Conservation (phyloP, 2,113 vertebrate species). For the Dasyornis broadbenti region DNA sequence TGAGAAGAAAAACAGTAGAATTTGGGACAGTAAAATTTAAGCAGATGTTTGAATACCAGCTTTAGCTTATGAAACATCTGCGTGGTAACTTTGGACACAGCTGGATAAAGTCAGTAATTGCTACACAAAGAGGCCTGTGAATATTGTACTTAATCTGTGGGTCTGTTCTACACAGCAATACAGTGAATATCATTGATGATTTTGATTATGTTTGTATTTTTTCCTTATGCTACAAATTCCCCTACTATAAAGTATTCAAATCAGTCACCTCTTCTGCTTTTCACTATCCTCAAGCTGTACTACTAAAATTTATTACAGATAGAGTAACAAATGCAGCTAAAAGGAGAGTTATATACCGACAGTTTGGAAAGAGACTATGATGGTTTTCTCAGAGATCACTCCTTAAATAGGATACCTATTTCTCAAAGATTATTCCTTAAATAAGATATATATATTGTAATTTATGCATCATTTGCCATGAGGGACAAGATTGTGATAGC, state of each 20-base stretch:
- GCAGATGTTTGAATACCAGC: not conserved
- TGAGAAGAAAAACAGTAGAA: constrained; percentile 1
- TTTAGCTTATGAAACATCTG: not conserved
- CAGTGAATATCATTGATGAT: not conserved
- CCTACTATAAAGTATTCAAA: not conserved
- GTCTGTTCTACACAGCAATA: not conserved
- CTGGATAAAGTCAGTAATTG: not conserved
- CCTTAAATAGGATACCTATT: not conserved
- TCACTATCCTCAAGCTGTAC: not conserved
- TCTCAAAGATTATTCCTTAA: not conserved
- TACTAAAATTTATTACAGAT: not conserved
- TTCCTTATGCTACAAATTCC: not conserved
- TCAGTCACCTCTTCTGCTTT: not conserved
- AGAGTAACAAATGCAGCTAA: not conserved
- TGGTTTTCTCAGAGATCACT: not conserved
- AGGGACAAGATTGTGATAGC: not conserved
- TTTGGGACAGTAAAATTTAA: not conserved
- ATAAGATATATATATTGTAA: not conserved
- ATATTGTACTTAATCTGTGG: not conserved
- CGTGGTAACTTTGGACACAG: not conserved
- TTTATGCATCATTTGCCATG: not conserved
- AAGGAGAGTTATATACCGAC: not conserved
- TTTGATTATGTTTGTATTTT: not conserved
- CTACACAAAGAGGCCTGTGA: not conserved
- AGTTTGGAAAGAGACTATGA: not conserved